phyloP scores from a whole-genome alignment of 2,113 vertebrate species.

The Ceuthmochares aereus region DNA sequence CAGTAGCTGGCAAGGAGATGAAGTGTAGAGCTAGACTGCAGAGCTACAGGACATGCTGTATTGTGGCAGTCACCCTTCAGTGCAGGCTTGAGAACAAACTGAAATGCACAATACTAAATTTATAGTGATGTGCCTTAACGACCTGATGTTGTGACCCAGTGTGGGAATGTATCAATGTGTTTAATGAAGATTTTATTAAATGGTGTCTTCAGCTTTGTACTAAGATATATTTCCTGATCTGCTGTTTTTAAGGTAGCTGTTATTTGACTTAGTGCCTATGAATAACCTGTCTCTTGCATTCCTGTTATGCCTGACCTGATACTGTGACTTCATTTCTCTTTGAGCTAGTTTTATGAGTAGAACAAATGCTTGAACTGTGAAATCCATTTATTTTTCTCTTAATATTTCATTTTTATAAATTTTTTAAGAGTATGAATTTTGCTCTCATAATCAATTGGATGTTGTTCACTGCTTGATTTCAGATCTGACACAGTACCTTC shows the following conservation, averaged over 20 bases:
- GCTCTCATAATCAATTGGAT: not conserved
- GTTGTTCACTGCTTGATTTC: not conserved
- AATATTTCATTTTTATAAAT: not conserved
- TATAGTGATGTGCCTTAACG: not conserved
- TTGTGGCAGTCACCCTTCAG: not conserved
- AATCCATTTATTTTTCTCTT: slow-evolving; percentile 1
- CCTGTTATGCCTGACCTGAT: not conserved
- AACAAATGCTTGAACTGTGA: not conserved
- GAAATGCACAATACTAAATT: not conserved
- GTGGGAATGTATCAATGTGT: not conserved
- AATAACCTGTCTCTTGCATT: not conserved
- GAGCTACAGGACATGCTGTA: not conserved
- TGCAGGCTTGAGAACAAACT: not conserved
- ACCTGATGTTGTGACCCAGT: not conserved
- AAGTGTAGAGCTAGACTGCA: not conserved
- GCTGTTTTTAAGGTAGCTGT: not conserved
- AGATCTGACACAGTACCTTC: not conserved
- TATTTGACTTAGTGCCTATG: not conserved
- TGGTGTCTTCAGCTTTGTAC: not conserved
- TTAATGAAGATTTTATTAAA: not conserved
- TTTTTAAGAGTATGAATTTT: not conserved
- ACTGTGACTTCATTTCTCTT: not conserved
- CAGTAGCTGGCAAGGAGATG: accelerated
- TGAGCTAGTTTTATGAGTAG: not conserved
- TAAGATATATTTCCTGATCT: not conserved